A percentile compares a stretch with the other conserved stretches of the same genome.
These are phyloP conservation scores for Salmo trutta DNA, from an alignment of 2,797 vertebrate species.

Conservation along the genomic window DNA sequence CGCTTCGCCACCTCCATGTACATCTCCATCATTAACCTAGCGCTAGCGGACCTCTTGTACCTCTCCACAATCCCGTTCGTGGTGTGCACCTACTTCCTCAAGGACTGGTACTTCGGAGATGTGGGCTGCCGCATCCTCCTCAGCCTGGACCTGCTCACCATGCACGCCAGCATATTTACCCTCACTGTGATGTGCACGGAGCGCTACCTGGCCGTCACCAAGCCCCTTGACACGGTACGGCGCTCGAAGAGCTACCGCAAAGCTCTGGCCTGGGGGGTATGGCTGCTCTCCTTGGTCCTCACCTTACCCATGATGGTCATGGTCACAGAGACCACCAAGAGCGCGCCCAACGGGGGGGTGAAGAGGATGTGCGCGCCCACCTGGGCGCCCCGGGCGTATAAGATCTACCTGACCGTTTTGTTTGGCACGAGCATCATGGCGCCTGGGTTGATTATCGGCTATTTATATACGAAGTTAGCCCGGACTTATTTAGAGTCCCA, in stretches of 20 bases:
- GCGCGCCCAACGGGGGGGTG: slow-evolving; percentile 68
- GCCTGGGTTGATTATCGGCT: slow-evolving; percentile 86
- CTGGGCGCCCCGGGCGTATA: slow-evolving; percentile 84
- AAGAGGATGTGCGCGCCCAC: slow-evolving; percentile 88
- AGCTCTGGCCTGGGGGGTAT: slow-evolving; percentile 81
- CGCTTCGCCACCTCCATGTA: slow-evolving; percentile 88
- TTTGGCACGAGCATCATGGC: slow-evolving; percentile 93
- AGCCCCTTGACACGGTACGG: slow-evolving; percentile 83
- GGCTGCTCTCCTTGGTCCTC: slow-evolving; percentile 84
- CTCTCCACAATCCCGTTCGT: slow-evolving; percentile 92
- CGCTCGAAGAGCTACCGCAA: slow-evolving; percentile 83
- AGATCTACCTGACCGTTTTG: slow-evolving; percentile 86
- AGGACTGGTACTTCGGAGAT: slow-evolving; percentile 93
- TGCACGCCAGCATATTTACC: slow-evolving; percentile 94
- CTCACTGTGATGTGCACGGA: slow-evolving; percentile 90
- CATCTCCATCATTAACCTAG: slow-evolving; percentile 90
- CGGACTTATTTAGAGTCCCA: slow-evolving; percentile 87
- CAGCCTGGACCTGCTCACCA: slow-evolving; percentile 92
- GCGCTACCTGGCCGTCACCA: slow-evolving; percentile 88
- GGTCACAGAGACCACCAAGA: slow-evolving; percentile 80
- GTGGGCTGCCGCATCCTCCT: slow-evolving; percentile 87
- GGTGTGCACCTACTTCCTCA: slow-evolving; percentile 88
- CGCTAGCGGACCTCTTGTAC: slow-evolving; percentile 89
- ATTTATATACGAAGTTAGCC: slow-evolving; percentile 84
- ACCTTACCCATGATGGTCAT: slow-evolving; percentile 89